phyloP scores from a whole-genome alignment of 2,113 vertebrate species.

The Monarcha castaneiventris region DNA sequence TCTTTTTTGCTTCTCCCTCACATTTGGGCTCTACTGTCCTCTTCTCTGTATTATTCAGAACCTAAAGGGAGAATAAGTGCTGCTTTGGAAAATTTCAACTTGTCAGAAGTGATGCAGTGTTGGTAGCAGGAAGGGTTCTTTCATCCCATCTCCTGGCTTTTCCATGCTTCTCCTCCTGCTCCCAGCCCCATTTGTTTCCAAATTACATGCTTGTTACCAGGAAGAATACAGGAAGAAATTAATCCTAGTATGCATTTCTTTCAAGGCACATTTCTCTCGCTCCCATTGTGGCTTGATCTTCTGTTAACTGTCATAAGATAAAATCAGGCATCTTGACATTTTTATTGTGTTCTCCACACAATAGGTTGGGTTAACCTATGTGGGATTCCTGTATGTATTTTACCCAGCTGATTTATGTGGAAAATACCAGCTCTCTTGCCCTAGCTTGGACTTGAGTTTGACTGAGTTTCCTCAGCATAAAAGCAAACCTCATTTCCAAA shows the following conservation, averaged over 20 bases:
- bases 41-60: background rate
- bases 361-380: background rate
- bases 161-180: background rate
- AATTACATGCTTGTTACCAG: background rate
- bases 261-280: background rate
- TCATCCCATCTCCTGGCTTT: background rate
- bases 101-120: background rate
- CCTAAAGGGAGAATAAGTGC: background rate
- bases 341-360: background rate
- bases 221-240: background rate
- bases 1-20: background rate
- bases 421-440: background rate
- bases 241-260: background rate
- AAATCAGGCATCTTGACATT: background rate
- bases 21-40: background rate
- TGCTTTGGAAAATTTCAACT: background rate
- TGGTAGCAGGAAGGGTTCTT: background rate
- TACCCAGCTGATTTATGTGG: background rate
- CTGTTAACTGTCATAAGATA: background rate
- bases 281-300: background rate
- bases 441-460: background rate
- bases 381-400: background rate
- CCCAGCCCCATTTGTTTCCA: background rate
- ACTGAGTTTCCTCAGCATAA: background rate
- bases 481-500: background rate